Evolutionary conservation across 2,888 invertebrate genomes (phyloP), one percentile per base, ranked within the genome.

Genomic region (Amblyjoppa proteus): DNA sequence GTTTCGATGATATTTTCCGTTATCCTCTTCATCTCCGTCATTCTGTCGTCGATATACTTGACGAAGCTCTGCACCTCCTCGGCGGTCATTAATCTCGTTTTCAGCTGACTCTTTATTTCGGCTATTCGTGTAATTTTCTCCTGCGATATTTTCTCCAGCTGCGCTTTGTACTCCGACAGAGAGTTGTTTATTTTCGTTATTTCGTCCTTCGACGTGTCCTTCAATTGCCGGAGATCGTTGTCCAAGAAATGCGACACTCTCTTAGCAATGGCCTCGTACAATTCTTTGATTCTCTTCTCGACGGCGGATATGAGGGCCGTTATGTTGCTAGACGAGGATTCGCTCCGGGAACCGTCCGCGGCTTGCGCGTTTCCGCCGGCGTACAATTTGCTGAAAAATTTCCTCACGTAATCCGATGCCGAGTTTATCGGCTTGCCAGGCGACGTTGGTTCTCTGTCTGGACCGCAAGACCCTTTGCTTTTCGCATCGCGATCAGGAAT

Each of bases 171-270:
- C 31, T 88, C 84, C 28, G 9, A 41, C 20, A 88, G 41, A 4
- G 80, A 74, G 2, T n/a, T 64, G 70, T 87, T 84, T 1, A 79
- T 61, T 45, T 85, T 88, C 41, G 71, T 68, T 25, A 86, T 75
- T 66, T 88, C 88, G 20, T 86, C 86, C 25, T 84, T 87, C n/a
- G 88, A 85, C n/a, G 84, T 56, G 79, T 81, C 61, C 31, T 87
- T 86, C 53, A 87, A 83, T 53, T 74, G 66, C n/a, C 25, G 38
- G 20, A 86, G 34, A 66, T 88, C 87, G 25, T 88, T 86, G 0
- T 84, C 81, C 53, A 85, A 41, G 58, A 88, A 87, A 49, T 84
- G 31, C 9, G 74, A 34, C 20, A 88, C 79, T 71, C 81, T 81
- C 34, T 79, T 82, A 4, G 79, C 9, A 5, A 88, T 71, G 68